These are phyloP conservation scores for Amblyopsis hoosieri DNA, from an alignment of 2,797 vertebrate genomes.

Conservation along the genomic window DNA sequence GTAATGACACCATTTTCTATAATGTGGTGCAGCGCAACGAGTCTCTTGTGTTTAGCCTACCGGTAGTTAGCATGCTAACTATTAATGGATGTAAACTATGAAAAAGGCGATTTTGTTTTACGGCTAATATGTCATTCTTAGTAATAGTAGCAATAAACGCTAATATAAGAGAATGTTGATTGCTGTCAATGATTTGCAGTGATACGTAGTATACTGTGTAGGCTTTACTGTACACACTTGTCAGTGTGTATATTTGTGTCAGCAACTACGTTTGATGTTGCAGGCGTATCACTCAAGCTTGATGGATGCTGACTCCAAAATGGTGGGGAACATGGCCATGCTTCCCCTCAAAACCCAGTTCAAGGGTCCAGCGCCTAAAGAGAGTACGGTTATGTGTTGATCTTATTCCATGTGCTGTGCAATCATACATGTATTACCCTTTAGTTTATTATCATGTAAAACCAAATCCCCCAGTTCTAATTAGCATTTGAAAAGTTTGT, in stretches of 20 bases:
- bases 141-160: neutral
- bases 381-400: slow-evolving; percentile 79
- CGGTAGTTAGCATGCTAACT: slow-evolving; percentile 47
- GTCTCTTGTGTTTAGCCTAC: neutral
- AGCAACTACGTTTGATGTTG: neutral
- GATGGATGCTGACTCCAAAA: slow-evolving; percentile 86
- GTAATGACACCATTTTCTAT: neutral
- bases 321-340: slow-evolving; percentile 95
- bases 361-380: slow-evolving; percentile 92
- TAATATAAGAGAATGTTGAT: neutral
- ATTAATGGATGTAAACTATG: neutral
- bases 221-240: too few species aligned
- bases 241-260: neutral
- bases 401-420: neutral
- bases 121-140: neutral
- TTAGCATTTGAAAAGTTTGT: neutral
- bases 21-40: neutral
- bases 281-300: slow-evolving; percentile 96
- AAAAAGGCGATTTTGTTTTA: neutral
- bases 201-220: neutral
- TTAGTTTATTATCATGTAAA: too few species aligned
- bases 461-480: neutral
- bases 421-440: neutral
- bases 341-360: slow-evolving; percentile 94
- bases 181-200: neutral